Evolutionary conservation across 2,113 vertebrate species (phyloP).

Genomic region (Nycticryphes semicollaris): DNA sequence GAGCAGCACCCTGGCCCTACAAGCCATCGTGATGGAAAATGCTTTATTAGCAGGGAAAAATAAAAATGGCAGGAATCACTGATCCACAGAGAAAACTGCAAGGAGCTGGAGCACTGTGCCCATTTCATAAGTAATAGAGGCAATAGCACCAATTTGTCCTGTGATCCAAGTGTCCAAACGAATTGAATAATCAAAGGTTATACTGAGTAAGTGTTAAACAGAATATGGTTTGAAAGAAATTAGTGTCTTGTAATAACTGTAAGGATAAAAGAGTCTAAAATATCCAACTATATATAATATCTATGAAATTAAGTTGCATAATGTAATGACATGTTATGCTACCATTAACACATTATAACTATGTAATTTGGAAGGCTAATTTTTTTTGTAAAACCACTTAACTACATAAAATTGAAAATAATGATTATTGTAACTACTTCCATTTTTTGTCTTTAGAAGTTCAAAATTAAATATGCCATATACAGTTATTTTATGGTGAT

Average conservation of each 20-base stretch:
- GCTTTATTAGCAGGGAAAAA: background rate
- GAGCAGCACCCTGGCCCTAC: background rate
- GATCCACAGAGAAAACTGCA: background rate
- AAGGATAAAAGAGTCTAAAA: conserved; percentile 76
- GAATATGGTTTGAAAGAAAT: conserved; percentile 72
- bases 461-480: conserved; percentile 79
- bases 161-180: conserved; percentile 35
- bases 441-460: conserved; percentile 77
- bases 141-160: background rate
- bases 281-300: conserved; percentile 76
- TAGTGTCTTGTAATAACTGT: conserved; percentile 75
- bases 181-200: conserved; percentile 68
- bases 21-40: background rate
- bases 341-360: conserved; percentile 80
- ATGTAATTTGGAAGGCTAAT: conserved; percentile 80
- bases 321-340: conserved; percentile 83
- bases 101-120: background rate
- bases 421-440: conserved; percentile 81
- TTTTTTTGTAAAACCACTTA: conserved; percentile 83
- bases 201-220: conserved; percentile 71
- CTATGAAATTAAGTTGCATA: conserved; percentile 79
- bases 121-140: background rate
- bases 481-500: conserved; percentile 77
- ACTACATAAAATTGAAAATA: conserved; percentile 84
- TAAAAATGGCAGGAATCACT: background rate